These are phyloP conservation scores for Pogonophryne albipinna DNA, from an alignment of 2,797 vertebrate species.

Conservation along the genomic window DNA sequence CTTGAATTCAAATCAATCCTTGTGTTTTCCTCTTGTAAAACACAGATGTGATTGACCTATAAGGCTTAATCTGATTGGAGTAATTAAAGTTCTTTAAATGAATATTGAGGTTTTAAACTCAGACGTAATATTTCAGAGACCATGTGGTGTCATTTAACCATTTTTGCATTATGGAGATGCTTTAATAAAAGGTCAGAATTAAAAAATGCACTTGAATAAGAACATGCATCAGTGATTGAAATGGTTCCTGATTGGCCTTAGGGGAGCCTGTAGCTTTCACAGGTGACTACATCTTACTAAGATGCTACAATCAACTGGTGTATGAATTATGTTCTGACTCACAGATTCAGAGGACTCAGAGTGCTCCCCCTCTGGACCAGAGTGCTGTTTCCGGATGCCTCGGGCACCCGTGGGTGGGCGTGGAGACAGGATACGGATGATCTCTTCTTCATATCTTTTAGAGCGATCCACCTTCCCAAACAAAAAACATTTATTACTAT, in stretches of 20 bases:
- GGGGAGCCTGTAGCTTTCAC: background rate
- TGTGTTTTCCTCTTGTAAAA: background rate
- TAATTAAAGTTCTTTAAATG: slow-evolving; percentile 17
- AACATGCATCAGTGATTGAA: background rate
- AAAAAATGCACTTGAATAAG: slow-evolving; percentile 25
- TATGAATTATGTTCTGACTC: slow-evolving; percentile 72
- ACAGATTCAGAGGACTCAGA: slow-evolving; percentile 85
- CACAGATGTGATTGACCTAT: slow-evolving; percentile 7
- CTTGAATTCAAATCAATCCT: background rate
- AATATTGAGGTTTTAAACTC: slow-evolving; percentile 31
- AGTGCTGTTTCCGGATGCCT: slow-evolving; percentile 61
- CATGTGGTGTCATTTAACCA: slow-evolving; percentile 17
- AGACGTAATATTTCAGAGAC: slow-evolving; percentile 5
- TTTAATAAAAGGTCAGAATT: slow-evolving; percentile 41
- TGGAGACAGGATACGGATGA: slow-evolving; percentile 79
- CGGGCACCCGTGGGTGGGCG: slow-evolving; percentile 85
- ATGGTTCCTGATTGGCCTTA: background rate
- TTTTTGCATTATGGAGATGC: slow-evolving; percentile 26
- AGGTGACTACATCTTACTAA: background rate
- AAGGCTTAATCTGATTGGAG: slow-evolving; percentile 3
- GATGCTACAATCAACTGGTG: background rate
- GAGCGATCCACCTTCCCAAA: slow-evolving; percentile 83
- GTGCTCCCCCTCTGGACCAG: slow-evolving; percentile 76
- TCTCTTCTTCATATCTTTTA: slow-evolving; percentile 82
- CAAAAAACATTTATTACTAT: slow-evolving; percentile 29